These are phyloP conservation scores for Dasypogon diadema DNA, from an alignment of 2,888 invertebrate species.

Conservation along the genomic window DNA sequence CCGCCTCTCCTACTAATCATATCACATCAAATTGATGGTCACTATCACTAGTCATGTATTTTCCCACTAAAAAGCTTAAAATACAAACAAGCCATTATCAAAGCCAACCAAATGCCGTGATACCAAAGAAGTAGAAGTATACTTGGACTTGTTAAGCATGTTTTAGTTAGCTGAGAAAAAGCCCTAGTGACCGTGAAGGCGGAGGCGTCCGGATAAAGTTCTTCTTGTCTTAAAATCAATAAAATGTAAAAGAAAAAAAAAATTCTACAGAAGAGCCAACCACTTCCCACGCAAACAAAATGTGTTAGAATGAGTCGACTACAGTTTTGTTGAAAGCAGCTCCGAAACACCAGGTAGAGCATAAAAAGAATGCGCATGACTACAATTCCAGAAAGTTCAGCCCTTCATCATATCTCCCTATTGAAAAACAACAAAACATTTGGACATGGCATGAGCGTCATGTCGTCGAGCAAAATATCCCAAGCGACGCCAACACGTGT, in stretches of 20 bases:
- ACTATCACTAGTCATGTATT: too few species aligned
- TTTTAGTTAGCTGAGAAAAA: background rate
- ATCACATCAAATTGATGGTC: too few species aligned
- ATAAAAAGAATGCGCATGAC: constrained; percentile 17
- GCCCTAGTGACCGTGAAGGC: background rate
- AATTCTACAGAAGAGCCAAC: too few species aligned
- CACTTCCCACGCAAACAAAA: constrained; percentile 22
- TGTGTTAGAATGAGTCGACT: background rate
- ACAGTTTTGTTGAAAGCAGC: background rate
- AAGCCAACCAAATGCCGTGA: too few species aligned
- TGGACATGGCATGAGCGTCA: too few species aligned
- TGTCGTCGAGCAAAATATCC: background rate
- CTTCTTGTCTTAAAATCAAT: constrained; percentile 26
- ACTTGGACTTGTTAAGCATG: background rate
- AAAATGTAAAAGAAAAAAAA: constrained; percentile 26
- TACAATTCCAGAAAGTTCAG: background rate
- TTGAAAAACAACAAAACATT: too few species aligned
- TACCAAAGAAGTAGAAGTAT: too few species aligned
- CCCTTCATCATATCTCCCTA: background rate
- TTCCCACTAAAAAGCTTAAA: too few species aligned
- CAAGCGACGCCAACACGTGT: constrained; percentile 27
- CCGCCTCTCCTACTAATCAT: too few species aligned
- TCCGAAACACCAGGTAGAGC: constrained; percentile 7
- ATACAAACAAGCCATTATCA: too few species aligned
- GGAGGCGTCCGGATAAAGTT: background rate